These are phyloP conservation scores for Pristionchus arcanus DNA, from an alignment of 2,888 invertebrate genomes.

Conservation along the genomic window DNA sequence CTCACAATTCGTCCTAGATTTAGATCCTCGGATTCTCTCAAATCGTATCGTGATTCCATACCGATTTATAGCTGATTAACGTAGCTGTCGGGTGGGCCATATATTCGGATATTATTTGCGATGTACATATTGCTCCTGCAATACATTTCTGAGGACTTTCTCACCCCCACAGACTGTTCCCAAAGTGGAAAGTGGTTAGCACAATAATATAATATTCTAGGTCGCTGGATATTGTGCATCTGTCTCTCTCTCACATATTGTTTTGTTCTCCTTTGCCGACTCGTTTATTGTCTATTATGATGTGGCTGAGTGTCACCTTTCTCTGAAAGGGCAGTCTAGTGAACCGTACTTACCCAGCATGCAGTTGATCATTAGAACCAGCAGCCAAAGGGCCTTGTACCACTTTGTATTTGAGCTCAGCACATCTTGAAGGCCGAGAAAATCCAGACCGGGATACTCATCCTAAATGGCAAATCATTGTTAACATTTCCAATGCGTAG, in stretches of 20 bases:
- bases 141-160: background rate
- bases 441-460: conserved; percentile 64
- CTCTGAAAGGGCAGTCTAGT: background rate
- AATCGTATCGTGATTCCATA: conserved; percentile 1
- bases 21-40: background rate
- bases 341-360: conserved; percentile 55
- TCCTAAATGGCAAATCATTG: conserved; percentile 47
- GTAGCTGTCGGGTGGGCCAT: conserved; percentile 58
- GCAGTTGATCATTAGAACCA: conserved; percentile 59
- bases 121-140: conserved; percentile 23
- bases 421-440: conserved; percentile 62
- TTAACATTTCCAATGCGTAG: background rate
- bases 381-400: conserved; percentile 62
- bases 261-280: background rate
- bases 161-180: background rate
- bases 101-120: conserved; percentile 58
- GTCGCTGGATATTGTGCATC: conserved; percentile 22
- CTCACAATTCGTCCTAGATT: background rate
- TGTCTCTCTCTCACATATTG: background rate
- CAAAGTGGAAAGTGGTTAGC: conserved; percentile 6
- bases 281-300: background rate
- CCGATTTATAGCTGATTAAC: conserved; percentile 58
- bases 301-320: background rate
- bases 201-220: conserved; percentile 31
- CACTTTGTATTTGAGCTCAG: conserved; percentile 59